phyloP scores from a whole-genome alignment of 1,140 invertebrate species.

The Apis cerana region DNA sequence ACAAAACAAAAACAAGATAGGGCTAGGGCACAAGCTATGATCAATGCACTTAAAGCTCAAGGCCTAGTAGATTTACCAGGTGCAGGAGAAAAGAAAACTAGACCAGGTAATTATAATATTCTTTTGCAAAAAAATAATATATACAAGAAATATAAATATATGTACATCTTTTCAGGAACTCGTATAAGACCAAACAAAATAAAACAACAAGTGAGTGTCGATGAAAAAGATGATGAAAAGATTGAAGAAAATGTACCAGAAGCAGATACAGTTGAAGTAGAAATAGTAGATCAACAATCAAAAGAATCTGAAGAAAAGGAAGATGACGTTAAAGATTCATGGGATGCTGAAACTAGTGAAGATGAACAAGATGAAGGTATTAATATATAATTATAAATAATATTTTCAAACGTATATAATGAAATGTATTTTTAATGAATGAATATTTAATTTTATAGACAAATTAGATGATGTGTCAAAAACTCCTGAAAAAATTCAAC shows the following conservation, averaged over 20 bases:
- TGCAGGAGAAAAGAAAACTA: conserved; percentile 86
- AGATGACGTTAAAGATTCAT: conserved; percentile 89
- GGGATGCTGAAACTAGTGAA: conserved; percentile 90
- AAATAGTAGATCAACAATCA: conserved; percentile 82
- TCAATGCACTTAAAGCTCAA: conserved; percentile 93
- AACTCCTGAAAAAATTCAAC: conserved; percentile 35
- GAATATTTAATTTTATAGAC: conserved; percentile 57
- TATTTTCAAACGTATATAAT: background rate
- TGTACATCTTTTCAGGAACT: conserved; percentile 79
- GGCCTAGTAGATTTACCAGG: conserved; percentile 87
- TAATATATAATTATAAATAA: background rate
- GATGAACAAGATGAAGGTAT: conserved; percentile 82
- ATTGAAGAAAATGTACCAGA: conserved; percentile 79
- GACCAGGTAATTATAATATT: conserved; percentile 80
- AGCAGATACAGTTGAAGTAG: conserved; percentile 81
- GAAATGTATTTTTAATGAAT: background rate
- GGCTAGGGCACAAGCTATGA: conserved; percentile 91
- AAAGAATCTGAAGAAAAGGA: conserved; percentile 79
- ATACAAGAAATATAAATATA: background rate
- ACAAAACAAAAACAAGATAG: conserved; percentile 95
- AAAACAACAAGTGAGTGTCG: conserved; percentile 76
- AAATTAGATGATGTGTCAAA: conserved; percentile 75
- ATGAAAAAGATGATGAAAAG: conserved; percentile 80
- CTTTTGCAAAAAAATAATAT: background rate
- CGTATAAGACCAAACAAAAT: conserved; percentile 87